Evolutionary conservation across 64 coral and sea anemone genomes (phyloP).

Genomic region (Stichodactyla helianthus): DNA sequence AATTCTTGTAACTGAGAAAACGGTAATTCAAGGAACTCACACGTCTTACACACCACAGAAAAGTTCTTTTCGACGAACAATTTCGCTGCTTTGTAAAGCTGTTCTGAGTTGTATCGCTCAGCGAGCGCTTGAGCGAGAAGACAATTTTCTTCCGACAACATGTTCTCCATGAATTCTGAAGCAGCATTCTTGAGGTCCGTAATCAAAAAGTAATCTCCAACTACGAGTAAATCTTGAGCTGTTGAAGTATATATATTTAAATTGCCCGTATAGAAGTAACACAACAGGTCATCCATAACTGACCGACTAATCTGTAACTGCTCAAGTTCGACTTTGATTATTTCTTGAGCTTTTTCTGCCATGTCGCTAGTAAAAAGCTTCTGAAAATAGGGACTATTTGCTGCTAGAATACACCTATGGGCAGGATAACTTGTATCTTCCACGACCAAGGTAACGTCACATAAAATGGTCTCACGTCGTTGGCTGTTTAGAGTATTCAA

Average conservation of each 20-base stretch:
- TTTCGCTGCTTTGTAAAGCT: background rate
- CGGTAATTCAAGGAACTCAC: background rate
- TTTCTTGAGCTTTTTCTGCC: constrained; percentile 23
- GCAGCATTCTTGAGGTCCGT: constrained; percentile 26
- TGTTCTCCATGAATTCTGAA: constrained; percentile 18
- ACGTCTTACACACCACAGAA: background rate
- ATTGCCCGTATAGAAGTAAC: constrained; percentile 19
- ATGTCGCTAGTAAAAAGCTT: constrained; percentile 27
- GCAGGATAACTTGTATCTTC: constrained; percentile 4
- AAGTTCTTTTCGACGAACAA: constrained; percentile 34
- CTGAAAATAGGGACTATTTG: constrained; percentile 32
- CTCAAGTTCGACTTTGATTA: background rate
- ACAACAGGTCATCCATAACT: constrained; percentile 19
- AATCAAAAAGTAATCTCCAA: constrained; percentile 21
- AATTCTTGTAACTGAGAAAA: constrained; percentile 24
- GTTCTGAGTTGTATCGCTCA: constrained; percentile 4
- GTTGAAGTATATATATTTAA: background rate
- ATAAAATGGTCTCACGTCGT: background rate
- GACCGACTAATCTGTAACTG: background rate
- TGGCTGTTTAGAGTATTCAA: constrained; percentile 12
- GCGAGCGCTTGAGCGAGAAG: constrained; percentile 9
- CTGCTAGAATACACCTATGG: constrained; percentile 28
- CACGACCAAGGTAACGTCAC: constrained; percentile 22
- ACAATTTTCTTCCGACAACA: constrained; percentile 17
- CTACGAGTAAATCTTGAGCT: constrained; percentile 8